A percentile compares a stretch with the other conserved stretches of the same genome.
Evolutionary conservation across 2,888 invertebrate genomes (phyloP).

Genomic region (Oligia strigilis): DNA sequence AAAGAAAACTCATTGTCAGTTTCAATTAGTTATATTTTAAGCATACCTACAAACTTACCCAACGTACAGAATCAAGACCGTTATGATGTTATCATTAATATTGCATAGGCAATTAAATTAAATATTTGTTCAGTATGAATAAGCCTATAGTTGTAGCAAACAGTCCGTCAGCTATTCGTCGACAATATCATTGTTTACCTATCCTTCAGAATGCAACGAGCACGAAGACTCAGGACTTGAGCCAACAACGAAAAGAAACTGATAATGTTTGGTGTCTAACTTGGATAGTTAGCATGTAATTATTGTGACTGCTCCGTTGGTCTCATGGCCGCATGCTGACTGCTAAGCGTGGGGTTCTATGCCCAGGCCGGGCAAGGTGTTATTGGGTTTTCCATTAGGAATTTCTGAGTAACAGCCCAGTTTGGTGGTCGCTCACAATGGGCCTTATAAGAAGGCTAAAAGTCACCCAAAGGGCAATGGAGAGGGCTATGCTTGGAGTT

Average conservation of each 20-base stretch:
- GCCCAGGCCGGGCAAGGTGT: no score
- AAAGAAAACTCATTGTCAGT: background rate
- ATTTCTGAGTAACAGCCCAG: no score
- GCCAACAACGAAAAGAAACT: background rate
- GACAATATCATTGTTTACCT: slow-evolving; percentile 68
- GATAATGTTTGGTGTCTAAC: background rate
- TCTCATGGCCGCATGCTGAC: no score
- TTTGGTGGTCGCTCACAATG: no score
- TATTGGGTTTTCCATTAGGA: no score
- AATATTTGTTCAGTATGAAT: slow-evolving; percentile 44
- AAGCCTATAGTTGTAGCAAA: slow-evolving; percentile 32
- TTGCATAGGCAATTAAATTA: slow-evolving; percentile 46
- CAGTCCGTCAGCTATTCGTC: slow-evolving; percentile 69
- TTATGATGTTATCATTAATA: slow-evolving; percentile 38
- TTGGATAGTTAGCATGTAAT: background rate
- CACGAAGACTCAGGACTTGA: slow-evolving; percentile 57
- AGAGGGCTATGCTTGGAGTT: no score
- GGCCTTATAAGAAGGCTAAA: no score
- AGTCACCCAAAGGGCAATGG: no score
- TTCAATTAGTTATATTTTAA: background rate
- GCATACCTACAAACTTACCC: background rate
- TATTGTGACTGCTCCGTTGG: background rate
- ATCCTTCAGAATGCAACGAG: slow-evolving; percentile 52
- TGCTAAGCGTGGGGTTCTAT: no score
- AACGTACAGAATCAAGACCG: background rate